Evolutionary conservation across 92 coral and sea anemone species (phyloP).

Genomic region (Diadumene lineata): DNA sequence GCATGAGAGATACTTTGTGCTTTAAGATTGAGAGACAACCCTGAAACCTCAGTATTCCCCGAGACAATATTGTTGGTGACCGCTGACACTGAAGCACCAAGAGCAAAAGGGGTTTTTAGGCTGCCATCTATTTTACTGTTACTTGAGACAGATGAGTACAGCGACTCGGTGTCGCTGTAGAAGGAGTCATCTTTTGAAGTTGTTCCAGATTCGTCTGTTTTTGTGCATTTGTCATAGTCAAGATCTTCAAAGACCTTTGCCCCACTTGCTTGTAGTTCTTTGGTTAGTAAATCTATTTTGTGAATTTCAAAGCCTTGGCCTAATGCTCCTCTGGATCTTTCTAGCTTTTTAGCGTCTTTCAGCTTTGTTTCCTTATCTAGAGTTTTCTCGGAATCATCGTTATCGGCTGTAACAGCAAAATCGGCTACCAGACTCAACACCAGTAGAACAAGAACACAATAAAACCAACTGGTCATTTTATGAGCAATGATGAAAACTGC

Average conservation of each 20-base stretch:
- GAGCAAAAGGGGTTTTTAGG: conserved; percentile 33
- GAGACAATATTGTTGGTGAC: conserved; percentile 49
- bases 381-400: too few relatives aligned
- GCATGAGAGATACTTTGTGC: conserved; percentile 28
- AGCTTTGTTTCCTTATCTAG: too few relatives aligned
- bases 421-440: too few relatives aligned
- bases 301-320: conserved; percentile 59
- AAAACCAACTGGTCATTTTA: too few relatives aligned
- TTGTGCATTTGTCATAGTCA: background rate
- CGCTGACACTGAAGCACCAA: conserved; percentile 45
- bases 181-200: conserved; percentile 19
- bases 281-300: conserved; percentile 37
- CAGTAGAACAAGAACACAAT: too few relatives aligned
- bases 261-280: conserved; percentile 36
- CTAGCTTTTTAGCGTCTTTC: too few relatives aligned
- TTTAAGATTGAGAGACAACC: conserved; percentile 42
- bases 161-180: conserved; percentile 35
- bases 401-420: too few relatives aligned
- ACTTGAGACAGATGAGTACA: conserved; percentile 48
- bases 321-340: conserved; percentile 23
- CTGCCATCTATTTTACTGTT: conserved; percentile 38
- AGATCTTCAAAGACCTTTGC: conserved; percentile 25
- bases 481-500: too few relatives aligned
- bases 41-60: conserved; percentile 36
- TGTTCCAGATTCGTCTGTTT: conserved; percentile 1